A percentile compares a stretch with the other conserved stretches of the same genome.
These are phyloP conservation scores for Chrosomus eos DNA, from an alignment of 2,797 vertebrate species.

Conservation along the genomic window DNA sequence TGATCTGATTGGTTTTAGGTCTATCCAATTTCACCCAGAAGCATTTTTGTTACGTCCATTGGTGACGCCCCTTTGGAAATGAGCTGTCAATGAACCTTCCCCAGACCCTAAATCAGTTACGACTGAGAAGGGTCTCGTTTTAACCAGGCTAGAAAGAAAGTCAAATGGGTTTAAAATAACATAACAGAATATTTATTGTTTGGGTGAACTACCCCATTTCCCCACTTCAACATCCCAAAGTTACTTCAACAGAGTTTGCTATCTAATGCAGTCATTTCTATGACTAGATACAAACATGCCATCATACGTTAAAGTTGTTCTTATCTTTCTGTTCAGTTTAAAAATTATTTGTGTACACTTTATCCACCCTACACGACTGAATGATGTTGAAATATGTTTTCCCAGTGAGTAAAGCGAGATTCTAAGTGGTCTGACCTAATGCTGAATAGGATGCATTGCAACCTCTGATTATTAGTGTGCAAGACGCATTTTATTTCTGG, in stretches of 20 bases:
- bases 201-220: background rate
- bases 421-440: background rate
- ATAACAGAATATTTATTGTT: background rate
- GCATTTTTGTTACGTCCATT: no score
- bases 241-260: background rate
- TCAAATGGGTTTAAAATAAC: background rate
- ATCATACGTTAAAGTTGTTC: slow-evolving; percentile 5
- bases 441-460: slow-evolving; percentile 17
- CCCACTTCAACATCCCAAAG: background rate
- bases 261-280: background rate
- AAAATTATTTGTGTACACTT: background rate
- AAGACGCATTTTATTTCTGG: background rate
- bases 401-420: background rate
- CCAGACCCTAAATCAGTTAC: no score
- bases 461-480: background rate
- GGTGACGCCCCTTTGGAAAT: no score
- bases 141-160: no score
- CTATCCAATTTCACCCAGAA: no score
- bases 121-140: no score
- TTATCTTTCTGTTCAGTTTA: slow-evolving; percentile 18
- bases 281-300: slow-evolving; percentile 4
- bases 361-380: slow-evolving; percentile 3
- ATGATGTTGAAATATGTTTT: slow-evolving; percentile 5
- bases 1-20: no score
- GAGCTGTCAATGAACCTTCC: no score